Percentiles rank a stretch among this genome's conserved stretches.
Evolutionary conservation across 2,888 invertebrate genomes (phyloP).

Genomic region (Epirrita christyi): DNA sequence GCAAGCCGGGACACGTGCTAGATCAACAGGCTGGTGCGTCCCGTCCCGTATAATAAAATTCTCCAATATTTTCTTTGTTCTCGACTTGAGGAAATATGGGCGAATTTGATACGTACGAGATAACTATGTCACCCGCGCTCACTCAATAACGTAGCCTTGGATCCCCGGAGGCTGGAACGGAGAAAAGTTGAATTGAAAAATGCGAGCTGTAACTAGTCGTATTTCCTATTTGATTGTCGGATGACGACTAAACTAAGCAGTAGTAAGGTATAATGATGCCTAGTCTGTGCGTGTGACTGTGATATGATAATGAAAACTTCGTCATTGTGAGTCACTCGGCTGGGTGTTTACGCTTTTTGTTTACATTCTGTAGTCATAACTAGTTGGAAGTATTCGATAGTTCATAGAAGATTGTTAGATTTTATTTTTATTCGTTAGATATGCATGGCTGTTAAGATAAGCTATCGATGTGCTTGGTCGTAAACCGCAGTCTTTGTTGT

Average conservation of each 20-base stretch:
- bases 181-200: slow-evolving; percentile 47
- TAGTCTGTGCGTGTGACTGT: slow-evolving; percentile 63
- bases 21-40: slow-evolving; percentile 78
- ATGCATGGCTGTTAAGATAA: slow-evolving; percentile 64
- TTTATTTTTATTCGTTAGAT: slow-evolving; percentile 51
- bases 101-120: slow-evolving; percentile 55
- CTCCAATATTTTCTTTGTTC: slow-evolving; percentile 74
- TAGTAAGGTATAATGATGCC: no score
- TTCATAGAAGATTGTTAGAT: slow-evolving; percentile 61
- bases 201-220: slow-evolving; percentile 54
- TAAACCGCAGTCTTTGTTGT: slow-evolving; percentile 42
- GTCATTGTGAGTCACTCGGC: slow-evolving; percentile 82
- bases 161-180: slow-evolving; percentile 52
- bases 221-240: slow-evolving; percentile 66
- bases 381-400: slow-evolving; percentile 48
- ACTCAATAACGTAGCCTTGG: slow-evolving; percentile 63
- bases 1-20: slow-evolving; percentile 69
- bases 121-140: slow-evolving; percentile 63
- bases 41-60: slow-evolving; percentile 60
- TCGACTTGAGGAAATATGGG: slow-evolving; percentile 70
- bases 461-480: slow-evolving; percentile 48
- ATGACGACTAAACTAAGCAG: slow-evolving; percentile 71
- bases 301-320: slow-evolving; percentile 82
- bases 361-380: slow-evolving; percentile 63
- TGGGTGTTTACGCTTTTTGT: slow-evolving; percentile 79